Conservation (phyloP, 2,888 invertebrate species). For the Epistrophella euchroma region DNA sequence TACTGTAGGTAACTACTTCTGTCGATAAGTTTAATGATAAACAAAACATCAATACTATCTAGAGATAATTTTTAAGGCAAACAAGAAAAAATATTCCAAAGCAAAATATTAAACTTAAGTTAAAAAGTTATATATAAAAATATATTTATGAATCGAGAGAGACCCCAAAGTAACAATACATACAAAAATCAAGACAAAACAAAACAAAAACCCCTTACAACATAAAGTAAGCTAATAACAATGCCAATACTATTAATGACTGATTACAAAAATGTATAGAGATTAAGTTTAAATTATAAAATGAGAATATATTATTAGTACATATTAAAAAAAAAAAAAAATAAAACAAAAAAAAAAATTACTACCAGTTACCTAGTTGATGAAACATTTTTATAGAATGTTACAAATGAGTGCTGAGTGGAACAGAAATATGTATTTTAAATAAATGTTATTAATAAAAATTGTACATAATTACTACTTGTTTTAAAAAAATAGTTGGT, state of each 20-base stretch:
- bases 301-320: constrained; percentile 68
- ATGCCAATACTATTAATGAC: constrained; percentile 75
- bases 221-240: constrained; percentile 72
- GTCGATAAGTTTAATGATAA: constrained; percentile 36
- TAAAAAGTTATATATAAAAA: constrained; percentile 27
- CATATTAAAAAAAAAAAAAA: constrained; percentile 53
- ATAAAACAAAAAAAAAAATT: constrained; percentile 49
- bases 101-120: neutral
- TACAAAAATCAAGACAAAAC: constrained; percentile 23
- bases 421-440: constrained; percentile 72
- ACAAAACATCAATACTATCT: constrained; percentile 50
- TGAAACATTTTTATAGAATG: constrained; percentile 69
- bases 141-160: constrained; percentile 69
- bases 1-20: constrained; percentile 39
- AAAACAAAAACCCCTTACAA: constrained; percentile 55
- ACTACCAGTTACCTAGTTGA: constrained; percentile 74
- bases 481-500: neutral
- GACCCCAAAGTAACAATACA: constrained; percentile 31
- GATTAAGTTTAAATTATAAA: constrained; percentile 72
- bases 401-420: constrained; percentile 66
- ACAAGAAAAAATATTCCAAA: constrained; percentile 7
- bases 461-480: constrained; percentile 70
- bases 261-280: constrained; percentile 76
- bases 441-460: constrained; percentile 72
- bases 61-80: constrained; percentile 42